phyloP scores from a whole-genome alignment of 2,888 invertebrate genomes.

The Pseudeuparius sepicola region DNA sequence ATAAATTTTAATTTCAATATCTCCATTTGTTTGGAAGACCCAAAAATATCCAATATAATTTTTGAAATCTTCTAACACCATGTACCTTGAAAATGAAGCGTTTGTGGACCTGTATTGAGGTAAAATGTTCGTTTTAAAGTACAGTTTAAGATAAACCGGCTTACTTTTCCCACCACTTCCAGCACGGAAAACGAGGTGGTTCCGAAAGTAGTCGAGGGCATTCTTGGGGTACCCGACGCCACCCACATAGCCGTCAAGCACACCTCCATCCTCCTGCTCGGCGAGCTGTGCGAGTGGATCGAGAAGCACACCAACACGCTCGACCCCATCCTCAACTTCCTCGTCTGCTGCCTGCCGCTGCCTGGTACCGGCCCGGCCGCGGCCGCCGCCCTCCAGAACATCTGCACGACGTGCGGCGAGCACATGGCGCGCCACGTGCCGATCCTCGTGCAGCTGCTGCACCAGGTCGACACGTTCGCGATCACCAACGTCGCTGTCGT shows the following conservation, averaged over 20 bases:
- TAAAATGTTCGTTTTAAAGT: too few relatives aligned
- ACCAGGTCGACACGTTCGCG: conserved; percentile 56
- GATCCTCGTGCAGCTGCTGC: conserved; percentile 64
- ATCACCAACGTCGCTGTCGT: conserved; percentile 68
- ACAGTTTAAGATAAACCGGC: too few relatives aligned
- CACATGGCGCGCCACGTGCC: conserved; percentile 69
- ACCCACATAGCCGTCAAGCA: conserved; percentile 81
- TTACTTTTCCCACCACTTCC: too few relatives aligned
- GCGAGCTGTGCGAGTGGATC: conserved; percentile 93
- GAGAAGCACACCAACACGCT: conserved; percentile 74
- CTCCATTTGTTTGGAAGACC: too few relatives aligned
- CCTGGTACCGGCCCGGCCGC: conserved; percentile 65
- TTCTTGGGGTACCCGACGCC: conserved; percentile 71
- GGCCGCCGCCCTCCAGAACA: conserved; percentile 73
- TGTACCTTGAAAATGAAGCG: too few relatives aligned
- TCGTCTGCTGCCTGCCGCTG: conserved; percentile 63
- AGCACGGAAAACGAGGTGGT: conserved; percentile 88
- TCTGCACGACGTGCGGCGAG: conserved; percentile 71
- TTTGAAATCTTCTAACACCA: too few relatives aligned
- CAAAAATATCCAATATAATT: too few relatives aligned
- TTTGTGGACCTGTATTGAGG: too few relatives aligned
- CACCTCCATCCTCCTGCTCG: conserved; percentile 78
- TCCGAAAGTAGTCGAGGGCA: conserved; percentile 87
- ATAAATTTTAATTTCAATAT: too few relatives aligned
- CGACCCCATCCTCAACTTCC: conserved; percentile 71